Percentiles rank a stretch among this genome's conserved stretches.
These are phyloP conservation scores for Thripadectes ignobilis DNA, from an alignment of 2,797 vertebrate species.

Conservation along the genomic window DNA sequence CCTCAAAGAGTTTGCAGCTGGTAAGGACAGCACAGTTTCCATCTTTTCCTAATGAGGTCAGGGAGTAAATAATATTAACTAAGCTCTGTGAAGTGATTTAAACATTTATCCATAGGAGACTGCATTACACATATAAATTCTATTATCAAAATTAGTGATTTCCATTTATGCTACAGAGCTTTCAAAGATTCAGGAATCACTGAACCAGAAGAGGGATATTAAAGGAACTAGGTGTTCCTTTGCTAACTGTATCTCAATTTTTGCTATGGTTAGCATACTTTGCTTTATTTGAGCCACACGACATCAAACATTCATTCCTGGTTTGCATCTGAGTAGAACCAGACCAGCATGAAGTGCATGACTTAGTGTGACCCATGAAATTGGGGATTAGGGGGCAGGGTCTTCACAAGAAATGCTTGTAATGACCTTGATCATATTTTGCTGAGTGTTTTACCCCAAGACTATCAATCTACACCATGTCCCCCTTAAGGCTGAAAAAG, in stretches of 20 bases:
- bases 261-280: not conserved
- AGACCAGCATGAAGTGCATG: not conserved
- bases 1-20: not conserved
- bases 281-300: not conserved
- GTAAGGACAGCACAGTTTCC: not conserved
- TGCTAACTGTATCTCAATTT: not conserved
- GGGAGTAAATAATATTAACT: not conserved
- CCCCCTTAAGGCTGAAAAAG: not conserved
- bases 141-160: not conserved
- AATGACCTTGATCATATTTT: not conserved
- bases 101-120: not conserved
- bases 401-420: not conserved
- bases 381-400: rapidly evolving
- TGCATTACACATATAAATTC: not conserved
- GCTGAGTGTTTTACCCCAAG: not conserved
- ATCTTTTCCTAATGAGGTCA: not conserved
- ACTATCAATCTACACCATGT: not conserved
- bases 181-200: not conserved
- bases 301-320: not conserved
- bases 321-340: not conserved
- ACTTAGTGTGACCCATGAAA: not conserved
- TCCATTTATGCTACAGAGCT: not conserved
- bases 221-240: not conserved
- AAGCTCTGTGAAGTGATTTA: not conserved
- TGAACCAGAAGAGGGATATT: not conserved